Evolutionary conservation across 1,140 invertebrate species (phyloP), one percentile per base, ranked within the genome.

Genomic region (Delia radicum): DNA sequence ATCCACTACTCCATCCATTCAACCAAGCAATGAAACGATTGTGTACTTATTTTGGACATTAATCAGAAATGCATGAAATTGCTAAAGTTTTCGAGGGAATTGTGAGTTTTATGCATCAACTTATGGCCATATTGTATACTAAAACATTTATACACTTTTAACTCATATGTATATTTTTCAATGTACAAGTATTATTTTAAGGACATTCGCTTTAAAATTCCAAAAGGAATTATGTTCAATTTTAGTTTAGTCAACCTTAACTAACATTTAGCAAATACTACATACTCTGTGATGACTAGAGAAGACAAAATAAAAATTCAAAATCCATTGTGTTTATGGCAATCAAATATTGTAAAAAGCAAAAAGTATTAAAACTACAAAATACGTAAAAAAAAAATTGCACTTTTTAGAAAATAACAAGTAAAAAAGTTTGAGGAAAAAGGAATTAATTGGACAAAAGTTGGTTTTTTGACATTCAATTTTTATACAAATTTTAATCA

Each of bases 1-100:
- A 55, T n/a, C n/a, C 3, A 55, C 48, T 8, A 55, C 48, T 55
- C 48, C 10, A 55, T 8, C 4, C 48, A 55, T 1, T 0, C 21
- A 21, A 18, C 4, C 48, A 7, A 24, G 18, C 48, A 24, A 55
- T 2, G 46, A 55, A 55, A 10, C 48, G n/a, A 55, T 55, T 55
- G 48, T 55, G 18, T 55, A 55, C 48, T 55, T 55, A 55, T 55
- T 55, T 55, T 55, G 48, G 48, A 55, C 48, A 55, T 55, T 55
- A 55, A 55, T 55, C 48, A 55, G 48, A 55, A 55, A 55, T 55
- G 48, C 48, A 55, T 55, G 48, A 55, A 55, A 55, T 55, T 55
- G 48, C 48, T 55, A 55, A 55, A 55, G 48, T 55, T 55, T 55
- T 55, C 48, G 21, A 55, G 48, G 48, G 48, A 55, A 55, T 55